Percentiles rank a stretch among this genome's conserved stretches.
phyloP scores from a whole-genome alignment of 2,113 vertebrate species.

The Taurulus bubalis region DNA sequence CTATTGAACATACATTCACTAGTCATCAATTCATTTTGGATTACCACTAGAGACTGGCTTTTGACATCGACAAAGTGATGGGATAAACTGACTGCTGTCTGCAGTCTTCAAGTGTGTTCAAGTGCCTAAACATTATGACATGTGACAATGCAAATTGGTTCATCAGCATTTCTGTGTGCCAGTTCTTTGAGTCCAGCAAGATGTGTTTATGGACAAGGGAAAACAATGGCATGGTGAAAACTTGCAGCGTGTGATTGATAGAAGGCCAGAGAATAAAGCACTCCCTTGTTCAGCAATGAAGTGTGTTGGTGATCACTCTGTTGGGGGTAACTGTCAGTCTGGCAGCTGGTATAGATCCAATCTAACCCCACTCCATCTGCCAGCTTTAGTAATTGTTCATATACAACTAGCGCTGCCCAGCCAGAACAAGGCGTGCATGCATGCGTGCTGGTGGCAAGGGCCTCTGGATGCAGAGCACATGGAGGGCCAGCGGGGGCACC shows the following conservation, averaged over 20 bases:
- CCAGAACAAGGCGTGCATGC: constrained; percentile 24
- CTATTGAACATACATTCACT: neutral
- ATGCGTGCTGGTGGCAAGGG: constrained; percentile 22
- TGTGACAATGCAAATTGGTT: neutral
- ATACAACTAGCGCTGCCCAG: constrained; percentile 24
- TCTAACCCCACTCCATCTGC: constrained; percentile 42
- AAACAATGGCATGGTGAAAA: neutral
- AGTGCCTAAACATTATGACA: neutral
- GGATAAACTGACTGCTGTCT: neutral
- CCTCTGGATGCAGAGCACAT: constrained; percentile 49
- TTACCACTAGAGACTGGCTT: neutral
- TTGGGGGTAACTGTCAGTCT: constrained; percentile 63
- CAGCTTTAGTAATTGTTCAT: constrained; percentile 55
- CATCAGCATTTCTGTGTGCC: neutral
- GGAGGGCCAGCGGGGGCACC: constrained; percentile 32
- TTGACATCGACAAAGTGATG: neutral
- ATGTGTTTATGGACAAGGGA: neutral
- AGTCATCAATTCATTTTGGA: neutral
- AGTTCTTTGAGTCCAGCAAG: neutral
- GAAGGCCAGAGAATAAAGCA: constrained; percentile 14
- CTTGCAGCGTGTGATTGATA: constrained; percentile 21
- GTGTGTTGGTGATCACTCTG: constrained; percentile 52
- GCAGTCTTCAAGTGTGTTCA: neutral
- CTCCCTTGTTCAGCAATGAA: constrained; percentile 37
- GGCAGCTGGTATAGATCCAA: constrained; percentile 63